Evolutionary conservation across 2,888 invertebrate genomes (phyloP).

Genomic region (Stenichneumon culpator): DNA sequence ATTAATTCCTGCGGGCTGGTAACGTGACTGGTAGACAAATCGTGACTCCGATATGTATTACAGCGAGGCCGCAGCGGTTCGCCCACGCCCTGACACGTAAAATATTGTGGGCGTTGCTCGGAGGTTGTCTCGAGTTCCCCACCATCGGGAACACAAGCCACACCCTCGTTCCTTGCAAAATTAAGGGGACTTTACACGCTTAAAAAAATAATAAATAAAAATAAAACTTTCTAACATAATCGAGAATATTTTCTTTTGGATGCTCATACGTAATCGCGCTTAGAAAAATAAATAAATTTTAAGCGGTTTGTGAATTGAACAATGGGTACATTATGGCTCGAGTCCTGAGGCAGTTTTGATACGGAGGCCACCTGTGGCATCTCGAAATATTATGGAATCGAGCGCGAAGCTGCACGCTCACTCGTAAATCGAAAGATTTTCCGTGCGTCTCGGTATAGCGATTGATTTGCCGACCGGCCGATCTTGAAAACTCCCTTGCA

Average conservation of each 20-base stretch:
- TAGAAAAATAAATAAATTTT: not conserved
- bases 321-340: not conserved
- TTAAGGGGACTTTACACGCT: not conserved
- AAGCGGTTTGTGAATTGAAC: not conserved
- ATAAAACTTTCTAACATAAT: not conserved
- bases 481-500: conserved; percentile 29
- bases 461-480: not conserved
- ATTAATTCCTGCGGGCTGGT: conserved; percentile 18
- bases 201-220: not conserved
- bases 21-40: conserved; percentile 27
- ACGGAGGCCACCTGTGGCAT: conserved; percentile 6
- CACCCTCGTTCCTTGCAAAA: conserved; percentile 40
- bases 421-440: conserved; percentile 75
- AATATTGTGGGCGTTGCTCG: conserved; percentile 76
- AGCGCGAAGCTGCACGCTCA: conserved; percentile 41
- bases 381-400: not conserved
- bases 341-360: not conserved
- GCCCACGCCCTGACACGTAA: conserved; percentile 63
- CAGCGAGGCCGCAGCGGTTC: conserved; percentile 4
- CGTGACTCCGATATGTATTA: conserved; percentile 3
- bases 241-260: not conserved
- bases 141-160: conserved; percentile 65
- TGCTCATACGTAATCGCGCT: not conserved
- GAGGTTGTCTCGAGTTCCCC: conserved; percentile 75
- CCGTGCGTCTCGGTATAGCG: conserved; percentile 64